These are phyloP conservation scores for Varanus salvator DNA, from an alignment of 2,113 vertebrate genomes.

Conservation along the genomic window DNA sequence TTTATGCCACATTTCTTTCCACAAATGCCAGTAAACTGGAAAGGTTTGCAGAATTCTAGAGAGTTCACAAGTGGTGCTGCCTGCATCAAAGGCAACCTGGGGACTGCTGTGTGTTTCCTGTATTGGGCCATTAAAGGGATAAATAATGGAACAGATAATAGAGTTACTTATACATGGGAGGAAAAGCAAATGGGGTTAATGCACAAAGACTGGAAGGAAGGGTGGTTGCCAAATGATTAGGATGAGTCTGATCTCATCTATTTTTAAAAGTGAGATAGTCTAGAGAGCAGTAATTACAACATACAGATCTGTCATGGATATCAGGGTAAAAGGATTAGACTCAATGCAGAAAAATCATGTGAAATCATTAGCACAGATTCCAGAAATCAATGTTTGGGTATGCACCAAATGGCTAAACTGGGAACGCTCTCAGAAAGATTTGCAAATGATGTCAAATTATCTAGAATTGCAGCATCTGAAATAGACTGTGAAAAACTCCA, in stretches of 20 bases:
- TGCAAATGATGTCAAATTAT: background rate
- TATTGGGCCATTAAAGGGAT: background rate
- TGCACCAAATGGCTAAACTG: background rate
- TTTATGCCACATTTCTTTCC: background rate
- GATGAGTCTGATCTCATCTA: conserved; percentile 2
- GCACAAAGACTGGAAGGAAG: conserved; percentile 11
- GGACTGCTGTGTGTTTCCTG: background rate
- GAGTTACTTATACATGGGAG: background rate
- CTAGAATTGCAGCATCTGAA: background rate
- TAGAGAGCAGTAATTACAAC: background rate
- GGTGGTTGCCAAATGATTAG: background rate
- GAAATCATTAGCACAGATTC: background rate
- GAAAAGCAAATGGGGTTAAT: conserved; percentile 7
- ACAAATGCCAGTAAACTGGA: background rate
- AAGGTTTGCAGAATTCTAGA: background rate
- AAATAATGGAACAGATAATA: background rate
- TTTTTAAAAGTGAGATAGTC: conserved; percentile 17
- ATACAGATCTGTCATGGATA: background rate
- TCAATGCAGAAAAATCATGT: background rate
- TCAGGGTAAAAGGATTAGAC: background rate
- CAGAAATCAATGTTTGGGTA: background rate
- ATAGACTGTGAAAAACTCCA: background rate
- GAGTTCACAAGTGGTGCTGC: background rate
- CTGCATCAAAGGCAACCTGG: background rate
- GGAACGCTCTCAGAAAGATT: background rate